A percentile compares a stretch with the other conserved stretches of the same genome.
Conservation (phyloP, 2,888 invertebrate species). For the Caenorhabditis sp. region DNA sequence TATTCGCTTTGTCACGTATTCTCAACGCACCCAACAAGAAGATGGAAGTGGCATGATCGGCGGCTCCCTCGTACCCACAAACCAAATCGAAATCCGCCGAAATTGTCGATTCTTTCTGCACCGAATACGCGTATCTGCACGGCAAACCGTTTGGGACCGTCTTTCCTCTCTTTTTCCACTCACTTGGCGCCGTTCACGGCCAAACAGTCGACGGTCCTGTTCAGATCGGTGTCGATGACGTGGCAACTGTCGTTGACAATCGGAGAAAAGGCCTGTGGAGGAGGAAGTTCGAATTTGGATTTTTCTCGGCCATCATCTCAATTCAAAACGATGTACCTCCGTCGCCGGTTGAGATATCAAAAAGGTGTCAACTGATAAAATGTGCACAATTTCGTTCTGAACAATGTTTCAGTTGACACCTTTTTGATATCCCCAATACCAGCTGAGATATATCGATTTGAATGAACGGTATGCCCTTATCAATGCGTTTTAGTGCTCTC, state of each 20-base stretch:
- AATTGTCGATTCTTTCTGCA: conserved; percentile 39
- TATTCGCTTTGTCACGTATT: not conserved
- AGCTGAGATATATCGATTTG: no score
- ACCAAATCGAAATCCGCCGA: conserved; percentile 72
- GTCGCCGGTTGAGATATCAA: no score
- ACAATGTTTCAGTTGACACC: no score
- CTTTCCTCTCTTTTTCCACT: not conserved
- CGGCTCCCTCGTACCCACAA: conserved; percentile 66
- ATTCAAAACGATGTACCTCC: no score
- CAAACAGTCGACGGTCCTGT: conserved; percentile 49
- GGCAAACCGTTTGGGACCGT: not conserved
- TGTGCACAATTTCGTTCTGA: no score
- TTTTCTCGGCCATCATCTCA: not conserved
- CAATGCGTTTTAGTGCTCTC: no score
- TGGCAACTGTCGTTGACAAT: conserved; percentile 52
- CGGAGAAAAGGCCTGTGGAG: conserved; percentile 37
- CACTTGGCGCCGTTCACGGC: conserved; percentile 54
- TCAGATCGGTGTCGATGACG: conserved; percentile 42
- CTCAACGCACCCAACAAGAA: conserved; percentile 72
- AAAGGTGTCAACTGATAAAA: no score
- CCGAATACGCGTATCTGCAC: conserved; percentile 29
- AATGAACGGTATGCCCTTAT: no score
- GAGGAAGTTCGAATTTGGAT: not conserved
- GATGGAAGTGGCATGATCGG: conserved; percentile 70
- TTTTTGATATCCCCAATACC: no score